These are phyloP conservation scores for Erithacus rubecula DNA, from an alignment of 2,797 vertebrate genomes.

Conservation along the genomic window DNA sequence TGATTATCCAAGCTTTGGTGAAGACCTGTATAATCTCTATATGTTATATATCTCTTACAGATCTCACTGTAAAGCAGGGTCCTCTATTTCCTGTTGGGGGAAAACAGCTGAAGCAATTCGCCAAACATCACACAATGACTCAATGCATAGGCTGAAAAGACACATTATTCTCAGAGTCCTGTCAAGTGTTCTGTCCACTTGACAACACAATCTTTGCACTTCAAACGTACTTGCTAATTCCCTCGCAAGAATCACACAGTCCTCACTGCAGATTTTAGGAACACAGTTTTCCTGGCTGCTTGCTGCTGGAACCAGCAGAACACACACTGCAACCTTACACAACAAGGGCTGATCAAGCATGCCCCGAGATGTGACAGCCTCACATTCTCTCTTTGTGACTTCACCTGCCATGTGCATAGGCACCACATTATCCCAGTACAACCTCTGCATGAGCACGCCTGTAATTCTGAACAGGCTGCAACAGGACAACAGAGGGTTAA, in stretches of 20 bases:
- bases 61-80: not conserved
- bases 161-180: not conserved
- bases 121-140: not conserved
- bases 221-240: not conserved
- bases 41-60: not conserved
- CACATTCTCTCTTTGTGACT: fast-evolving
- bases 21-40: not conserved
- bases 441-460: not conserved
- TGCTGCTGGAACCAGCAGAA: not conserved
- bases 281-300: not conserved
- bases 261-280: not conserved
- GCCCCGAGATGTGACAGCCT: fast-evolving
- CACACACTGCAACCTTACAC: not conserved
- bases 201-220: not conserved
- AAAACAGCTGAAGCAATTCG: not conserved
- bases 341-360: not conserved
- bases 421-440: no score
- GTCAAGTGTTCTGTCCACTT: not conserved
- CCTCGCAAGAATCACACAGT: not conserved
- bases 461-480: not conserved
- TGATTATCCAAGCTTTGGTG: not conserved
- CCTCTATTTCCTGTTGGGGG: not conserved
- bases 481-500: not conserved
- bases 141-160: not conserved
- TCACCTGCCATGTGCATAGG: not conserved